Conservation (phyloP, 2,888 invertebrate genomes). For the Campoplex capitator region DNA sequence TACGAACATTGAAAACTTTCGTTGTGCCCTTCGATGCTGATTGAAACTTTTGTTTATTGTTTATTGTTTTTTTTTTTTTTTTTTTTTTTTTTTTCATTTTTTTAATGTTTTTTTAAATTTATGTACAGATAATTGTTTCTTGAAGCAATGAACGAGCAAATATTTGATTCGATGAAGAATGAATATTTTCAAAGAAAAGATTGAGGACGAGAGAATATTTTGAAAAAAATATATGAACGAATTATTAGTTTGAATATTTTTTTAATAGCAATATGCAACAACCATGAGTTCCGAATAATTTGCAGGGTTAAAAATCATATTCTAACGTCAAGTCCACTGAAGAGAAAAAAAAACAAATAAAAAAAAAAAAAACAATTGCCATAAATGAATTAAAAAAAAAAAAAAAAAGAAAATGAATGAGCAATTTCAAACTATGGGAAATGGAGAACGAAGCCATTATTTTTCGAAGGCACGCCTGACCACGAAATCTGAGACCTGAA, state of each 20-base stretch:
- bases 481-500: constrained; percentile 76
- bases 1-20: constrained; percentile 63
- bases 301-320: not conserved
- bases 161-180: not conserved
- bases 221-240: not conserved
- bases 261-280: constrained; percentile 3
- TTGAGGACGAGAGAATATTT: not conserved
- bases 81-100: constrained; percentile 4
- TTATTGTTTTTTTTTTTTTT: not conserved
- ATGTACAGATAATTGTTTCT: constrained; percentile 18
- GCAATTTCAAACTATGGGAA: constrained; percentile 30
- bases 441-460: constrained; percentile 64
- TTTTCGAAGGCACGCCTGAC: constrained; percentile 75
- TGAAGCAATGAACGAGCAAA: not conserved
- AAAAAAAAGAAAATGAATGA: constrained; percentile 60
- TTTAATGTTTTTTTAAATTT: constrained; percentile 8
- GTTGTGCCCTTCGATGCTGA: constrained; percentile 37
- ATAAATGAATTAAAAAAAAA: constrained; percentile 2
- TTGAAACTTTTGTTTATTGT: not conserved
- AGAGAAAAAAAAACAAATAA: not conserved
- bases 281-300: constrained; percentile 12
- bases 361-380: not conserved
- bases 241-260: not conserved
- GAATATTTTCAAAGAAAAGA: not conserved
- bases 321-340: constrained; percentile 3